Conservation (phyloP, 2,113 vertebrate species). For the Pagrus major region DNA sequence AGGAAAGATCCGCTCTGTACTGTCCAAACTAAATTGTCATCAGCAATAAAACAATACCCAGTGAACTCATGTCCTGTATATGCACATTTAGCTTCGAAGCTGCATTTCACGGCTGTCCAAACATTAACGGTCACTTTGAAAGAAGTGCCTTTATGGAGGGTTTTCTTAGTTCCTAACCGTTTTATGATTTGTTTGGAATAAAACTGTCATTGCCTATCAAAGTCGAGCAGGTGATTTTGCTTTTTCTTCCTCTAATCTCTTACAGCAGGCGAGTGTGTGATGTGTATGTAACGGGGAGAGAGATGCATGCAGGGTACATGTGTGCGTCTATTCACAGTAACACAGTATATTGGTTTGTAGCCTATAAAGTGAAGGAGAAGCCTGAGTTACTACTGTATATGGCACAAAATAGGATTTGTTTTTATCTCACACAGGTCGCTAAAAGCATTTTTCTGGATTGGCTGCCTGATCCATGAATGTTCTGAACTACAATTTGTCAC, state of each 20-base stretch:
- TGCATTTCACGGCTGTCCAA: slow-evolving; percentile 70
- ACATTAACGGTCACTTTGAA: slow-evolving; percentile 78
- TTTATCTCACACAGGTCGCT: slow-evolving; percentile 42
- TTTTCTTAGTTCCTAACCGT: slow-evolving; percentile 66
- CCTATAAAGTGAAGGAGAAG: slow-evolving; percentile 51
- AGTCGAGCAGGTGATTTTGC: slow-evolving; percentile 39
- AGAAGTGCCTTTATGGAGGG: slow-evolving; percentile 82
- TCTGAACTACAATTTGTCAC: slow-evolving; percentile 51
- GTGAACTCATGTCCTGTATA: slow-evolving; percentile 56
- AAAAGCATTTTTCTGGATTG: slow-evolving; percentile 62
- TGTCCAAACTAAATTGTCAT: slow-evolving; percentile 61
- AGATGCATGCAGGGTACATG: slow-evolving; percentile 62
- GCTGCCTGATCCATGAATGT: slow-evolving; percentile 20
- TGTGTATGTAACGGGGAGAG: slow-evolving; percentile 32
- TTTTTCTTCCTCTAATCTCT: slow-evolving; percentile 49
- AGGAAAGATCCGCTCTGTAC: slow-evolving; percentile 51
- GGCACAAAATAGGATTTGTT: slow-evolving; percentile 45
- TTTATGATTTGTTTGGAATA: slow-evolving; percentile 81
- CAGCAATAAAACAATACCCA: slow-evolving; percentile 75
- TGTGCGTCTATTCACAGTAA: slow-evolving; percentile 57
- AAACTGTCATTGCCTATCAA: slow-evolving; percentile 80
- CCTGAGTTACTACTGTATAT: slow-evolving; percentile 60
- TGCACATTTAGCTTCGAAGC: slow-evolving; percentile 64
- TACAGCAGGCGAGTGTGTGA: slow-evolving; percentile 11
- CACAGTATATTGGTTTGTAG: slow-evolving; percentile 66